Evolutionary conservation across 1,140 invertebrate species (phyloP).

Genomic region (Littorina saxatilis): DNA sequence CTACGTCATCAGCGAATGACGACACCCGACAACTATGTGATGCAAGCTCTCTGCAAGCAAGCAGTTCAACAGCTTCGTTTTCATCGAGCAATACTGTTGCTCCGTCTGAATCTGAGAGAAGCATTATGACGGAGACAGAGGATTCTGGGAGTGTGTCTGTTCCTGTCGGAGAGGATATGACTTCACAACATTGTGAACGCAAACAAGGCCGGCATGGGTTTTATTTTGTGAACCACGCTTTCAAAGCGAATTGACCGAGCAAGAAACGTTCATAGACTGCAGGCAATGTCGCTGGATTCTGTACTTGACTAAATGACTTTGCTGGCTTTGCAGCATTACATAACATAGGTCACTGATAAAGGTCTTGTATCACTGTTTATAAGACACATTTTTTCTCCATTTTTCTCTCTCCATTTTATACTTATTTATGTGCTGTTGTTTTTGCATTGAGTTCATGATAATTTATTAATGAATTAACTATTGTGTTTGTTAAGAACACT

Average conservation of each 20-base stretch:
- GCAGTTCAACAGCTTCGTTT: neutral
- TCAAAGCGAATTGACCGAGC: neutral
- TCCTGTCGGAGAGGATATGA: neutral
- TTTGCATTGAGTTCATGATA: too few relatives aligned
- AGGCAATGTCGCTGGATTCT: too few relatives aligned
- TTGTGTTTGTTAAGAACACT: too few relatives aligned
- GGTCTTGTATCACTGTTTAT: neutral
- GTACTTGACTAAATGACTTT: too few relatives aligned
- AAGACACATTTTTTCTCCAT: too few relatives aligned
- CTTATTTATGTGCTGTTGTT: too few relatives aligned
- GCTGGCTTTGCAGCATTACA: too few relatives aligned
- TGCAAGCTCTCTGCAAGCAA: neutral
- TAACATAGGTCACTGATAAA: too few relatives aligned
- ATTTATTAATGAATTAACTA: too few relatives aligned
- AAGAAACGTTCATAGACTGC: neutral
- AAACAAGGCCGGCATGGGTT: neutral
- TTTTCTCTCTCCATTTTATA: too few relatives aligned
- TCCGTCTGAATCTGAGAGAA: neutral
- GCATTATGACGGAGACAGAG: neutral
- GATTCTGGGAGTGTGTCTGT: neutral
- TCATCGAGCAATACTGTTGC: neutral
- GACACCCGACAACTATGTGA: neutral
- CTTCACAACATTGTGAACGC: neutral
- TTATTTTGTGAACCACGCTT: neutral
- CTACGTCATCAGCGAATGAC: neutral